These are phyloP conservation scores for Merodon equestris DNA, from an alignment of 2,888 invertebrate species.

Conservation along the genomic window DNA sequence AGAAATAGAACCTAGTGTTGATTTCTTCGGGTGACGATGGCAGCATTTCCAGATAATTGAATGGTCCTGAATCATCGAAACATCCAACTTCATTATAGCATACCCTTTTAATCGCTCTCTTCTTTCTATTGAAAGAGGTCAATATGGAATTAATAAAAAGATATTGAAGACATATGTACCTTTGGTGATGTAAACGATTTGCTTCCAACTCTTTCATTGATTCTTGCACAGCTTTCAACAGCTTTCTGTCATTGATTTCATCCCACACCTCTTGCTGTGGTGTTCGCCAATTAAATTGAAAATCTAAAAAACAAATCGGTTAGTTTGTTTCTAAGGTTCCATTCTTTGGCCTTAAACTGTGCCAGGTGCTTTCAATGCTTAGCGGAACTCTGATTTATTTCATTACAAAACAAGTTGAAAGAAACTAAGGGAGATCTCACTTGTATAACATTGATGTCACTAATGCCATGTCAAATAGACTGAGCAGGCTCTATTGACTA, in stretches of 20 bases:
- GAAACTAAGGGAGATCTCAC: too few species aligned
- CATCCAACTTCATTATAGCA: slow-evolving; percentile 95
- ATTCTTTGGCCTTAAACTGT: too few species aligned
- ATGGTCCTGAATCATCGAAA: slow-evolving; percentile 94
- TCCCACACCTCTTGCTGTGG: slow-evolving; percentile 85
- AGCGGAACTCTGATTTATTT: too few species aligned
- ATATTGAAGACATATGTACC: slow-evolving; percentile 74
- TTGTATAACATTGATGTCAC: too few species aligned
- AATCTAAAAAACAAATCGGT: slow-evolving; percentile 35
- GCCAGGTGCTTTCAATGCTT: too few species aligned
- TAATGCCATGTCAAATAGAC: too few species aligned
- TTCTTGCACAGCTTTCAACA: slow-evolving; percentile 85
- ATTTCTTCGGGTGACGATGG: slow-evolving; percentile 93
- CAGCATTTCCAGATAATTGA: slow-evolving; percentile 92
- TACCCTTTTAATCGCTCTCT: slow-evolving; percentile 88
- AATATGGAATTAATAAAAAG: too few species aligned
- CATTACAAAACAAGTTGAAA: too few species aligned
- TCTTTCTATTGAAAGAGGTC: slow-evolving; percentile 80
- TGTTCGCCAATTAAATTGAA: slow-evolving; percentile 77
- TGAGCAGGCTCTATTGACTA: too few species aligned
- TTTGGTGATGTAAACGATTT: slow-evolving; percentile 80
- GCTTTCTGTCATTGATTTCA: slow-evolving; percentile 81
- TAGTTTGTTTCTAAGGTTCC: background rate
- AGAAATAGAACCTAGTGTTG: slow-evolving; percentile 89
- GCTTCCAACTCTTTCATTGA: slow-evolving; percentile 85